These are phyloP conservation scores for Rhinoptilus africanus DNA, from an alignment of 2,113 vertebrate genomes.

Conservation along the genomic window DNA sequence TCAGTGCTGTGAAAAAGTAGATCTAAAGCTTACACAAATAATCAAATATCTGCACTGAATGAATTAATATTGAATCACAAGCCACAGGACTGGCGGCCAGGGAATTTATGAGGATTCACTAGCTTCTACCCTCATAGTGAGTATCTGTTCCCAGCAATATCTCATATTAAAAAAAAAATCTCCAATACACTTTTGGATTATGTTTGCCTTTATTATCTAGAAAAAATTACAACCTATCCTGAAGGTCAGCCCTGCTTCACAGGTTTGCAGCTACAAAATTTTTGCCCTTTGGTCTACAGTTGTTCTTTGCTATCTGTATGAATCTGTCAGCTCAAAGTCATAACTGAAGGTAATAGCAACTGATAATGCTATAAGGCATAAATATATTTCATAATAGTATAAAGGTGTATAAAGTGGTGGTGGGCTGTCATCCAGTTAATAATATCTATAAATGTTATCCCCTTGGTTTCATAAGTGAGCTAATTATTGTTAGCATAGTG, in stretches of 20 bases:
- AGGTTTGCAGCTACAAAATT: not conserved
- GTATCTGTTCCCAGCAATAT: not conserved
- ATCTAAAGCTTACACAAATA: not conserved
- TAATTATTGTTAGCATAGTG: not conserved
- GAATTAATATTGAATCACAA: not conserved
- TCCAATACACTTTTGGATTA: not conserved
- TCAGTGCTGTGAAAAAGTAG: not conserved
- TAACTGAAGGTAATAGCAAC: not conserved
- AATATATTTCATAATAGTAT: not conserved
- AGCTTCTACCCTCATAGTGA: fast-evolving
- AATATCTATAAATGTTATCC: not conserved
- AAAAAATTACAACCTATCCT: not conserved
- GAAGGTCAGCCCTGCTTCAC: not conserved
- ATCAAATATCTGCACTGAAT: not conserved
- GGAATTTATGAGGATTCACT: not conserved
- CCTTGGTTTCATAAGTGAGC: not conserved
- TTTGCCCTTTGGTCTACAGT: not conserved
- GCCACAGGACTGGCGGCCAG: not conserved
- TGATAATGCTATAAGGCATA: not conserved
- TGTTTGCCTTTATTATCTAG: not conserved
- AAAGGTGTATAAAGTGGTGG: not conserved
- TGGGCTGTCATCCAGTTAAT: not conserved
- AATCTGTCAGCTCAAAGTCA: not conserved
- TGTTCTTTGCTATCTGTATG: not conserved
- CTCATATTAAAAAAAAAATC: not conserved